Percentiles rank a stretch among this genome's conserved stretches.
Evolutionary conservation across 2,888 invertebrate species (phyloP).

Genomic region (Yponomeuta sedellus): DNA sequence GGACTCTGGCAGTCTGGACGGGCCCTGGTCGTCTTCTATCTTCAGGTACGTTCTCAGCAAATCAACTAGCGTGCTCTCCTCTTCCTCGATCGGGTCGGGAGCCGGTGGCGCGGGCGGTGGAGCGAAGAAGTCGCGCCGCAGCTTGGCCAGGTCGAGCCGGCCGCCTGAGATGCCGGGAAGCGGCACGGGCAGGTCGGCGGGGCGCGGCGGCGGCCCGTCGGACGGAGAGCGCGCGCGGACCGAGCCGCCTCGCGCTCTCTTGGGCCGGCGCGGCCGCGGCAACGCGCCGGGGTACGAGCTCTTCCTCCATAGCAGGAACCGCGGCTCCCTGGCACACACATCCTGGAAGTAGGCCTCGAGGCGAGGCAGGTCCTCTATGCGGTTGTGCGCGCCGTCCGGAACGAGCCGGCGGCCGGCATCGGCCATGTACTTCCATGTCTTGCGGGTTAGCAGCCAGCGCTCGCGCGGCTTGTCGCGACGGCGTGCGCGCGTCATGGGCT

Average conservation of each 20-base stretch:
- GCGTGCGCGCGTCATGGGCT: slow-evolving; percentile 75
- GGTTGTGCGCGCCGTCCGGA: slow-evolving; percentile 86
- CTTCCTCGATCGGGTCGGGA: slow-evolving; percentile 36
- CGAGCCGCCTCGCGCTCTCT: slow-evolving; percentile 80
- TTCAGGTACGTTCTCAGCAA: slow-evolving; percentile 82
- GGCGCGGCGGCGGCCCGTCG: slow-evolving; percentile 72
- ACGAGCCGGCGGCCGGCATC: slow-evolving; percentile 90
- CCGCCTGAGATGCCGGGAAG: slow-evolving; percentile 76
- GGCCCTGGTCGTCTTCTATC: slow-evolving; percentile 71
- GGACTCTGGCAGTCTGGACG: slow-evolving; percentile 67
- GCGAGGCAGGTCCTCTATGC: slow-evolving; percentile 85
- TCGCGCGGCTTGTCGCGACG: slow-evolving; percentile 81
- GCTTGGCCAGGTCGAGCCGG: slow-evolving; percentile 81
- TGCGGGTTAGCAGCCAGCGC: slow-evolving; percentile 90
- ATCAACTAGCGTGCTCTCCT: slow-evolving; percentile 77
- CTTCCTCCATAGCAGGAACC: slow-evolving; percentile 88
- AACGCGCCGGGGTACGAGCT: slow-evolving; percentile 87
- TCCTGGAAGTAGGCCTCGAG: slow-evolving; percentile 91
- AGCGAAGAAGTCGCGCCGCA: slow-evolving; percentile 81
- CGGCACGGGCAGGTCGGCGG: slow-evolving; percentile 52
- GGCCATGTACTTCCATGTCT: slow-evolving; percentile 96
- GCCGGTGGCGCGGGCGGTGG: slow-evolving; percentile 48
- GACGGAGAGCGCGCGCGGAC: slow-evolving; percentile 81
- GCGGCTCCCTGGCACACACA: slow-evolving; percentile 85
- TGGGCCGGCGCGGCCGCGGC: slow-evolving; percentile 73